phyloP scores from a whole-genome alignment of 2,888 invertebrate genomes.

The Endotricha flammealis region DNA sequence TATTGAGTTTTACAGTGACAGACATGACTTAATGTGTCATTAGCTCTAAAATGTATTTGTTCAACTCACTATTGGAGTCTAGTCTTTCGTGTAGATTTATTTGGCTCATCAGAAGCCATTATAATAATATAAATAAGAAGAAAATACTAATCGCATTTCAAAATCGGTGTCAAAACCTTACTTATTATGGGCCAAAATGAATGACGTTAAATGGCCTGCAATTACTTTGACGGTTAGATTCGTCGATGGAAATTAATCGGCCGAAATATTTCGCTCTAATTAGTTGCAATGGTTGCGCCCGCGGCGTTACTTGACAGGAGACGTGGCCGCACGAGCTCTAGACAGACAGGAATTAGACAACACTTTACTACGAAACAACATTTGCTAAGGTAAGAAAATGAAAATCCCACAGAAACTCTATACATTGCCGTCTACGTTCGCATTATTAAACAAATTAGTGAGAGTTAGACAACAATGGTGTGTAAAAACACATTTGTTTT shows the following conservation, averaged over 20 bases:
- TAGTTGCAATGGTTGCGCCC: slow-evolving; percentile 40
- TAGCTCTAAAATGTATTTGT: too few relatives aligned
- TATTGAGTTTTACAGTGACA: too few relatives aligned
- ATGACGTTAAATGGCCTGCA: slow-evolving; percentile 31
- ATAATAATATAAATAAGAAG: too few relatives aligned
- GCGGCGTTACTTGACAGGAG: slow-evolving; percentile 57
- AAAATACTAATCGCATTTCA: too few relatives aligned
- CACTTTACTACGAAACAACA: slow-evolving; percentile 29
- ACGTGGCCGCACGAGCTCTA: slow-evolving; percentile 52
- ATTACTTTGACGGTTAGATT: slow-evolving; percentile 32
- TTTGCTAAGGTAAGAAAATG: slow-evolving; percentile 11
- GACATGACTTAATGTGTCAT: too few relatives aligned
- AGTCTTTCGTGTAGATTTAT: too few relatives aligned
- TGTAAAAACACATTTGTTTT: slow-evolving; percentile 4
- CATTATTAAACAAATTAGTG: not conserved
- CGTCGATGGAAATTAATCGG: slow-evolving; percentile 30
- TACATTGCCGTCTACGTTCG: slow-evolving; percentile 22
- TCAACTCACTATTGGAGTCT: too few relatives aligned
- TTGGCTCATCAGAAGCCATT: too few relatives aligned
- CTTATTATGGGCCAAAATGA: slow-evolving; percentile 14
- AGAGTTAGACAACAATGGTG: slow-evolving; percentile 18
- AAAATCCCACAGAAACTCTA: not conserved
- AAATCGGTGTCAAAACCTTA: too few relatives aligned
- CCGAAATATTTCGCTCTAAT: slow-evolving; percentile 53
- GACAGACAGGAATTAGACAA: slow-evolving; percentile 52